Conservation (phyloP, 2,797 vertebrate genomes). For the Alectoris magna region DNA sequence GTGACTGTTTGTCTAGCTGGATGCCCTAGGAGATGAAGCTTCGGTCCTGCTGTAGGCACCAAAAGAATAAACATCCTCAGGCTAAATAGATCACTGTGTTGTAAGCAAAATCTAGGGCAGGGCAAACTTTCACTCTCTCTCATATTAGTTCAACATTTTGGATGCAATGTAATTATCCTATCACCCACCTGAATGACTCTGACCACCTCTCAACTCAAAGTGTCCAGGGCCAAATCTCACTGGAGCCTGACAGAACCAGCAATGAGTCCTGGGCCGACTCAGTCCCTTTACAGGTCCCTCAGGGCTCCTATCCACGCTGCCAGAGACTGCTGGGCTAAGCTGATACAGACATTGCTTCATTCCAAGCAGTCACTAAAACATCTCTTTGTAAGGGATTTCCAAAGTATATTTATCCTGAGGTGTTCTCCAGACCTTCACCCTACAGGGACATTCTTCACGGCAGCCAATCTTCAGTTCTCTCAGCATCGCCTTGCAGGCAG, state of each 20-base stretch:
- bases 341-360: slow-evolving; percentile 48
- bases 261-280: background rate
- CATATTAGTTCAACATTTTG: background rate
- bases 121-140: background rate
- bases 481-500: background rate
- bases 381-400: slow-evolving; percentile 58
- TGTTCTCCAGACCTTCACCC: slow-evolving; percentile 44
- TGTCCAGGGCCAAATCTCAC: background rate
- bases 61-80: background rate
- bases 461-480: background rate
- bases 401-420: slow-evolving; percentile 31
- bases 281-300: slow-evolving; percentile 5
- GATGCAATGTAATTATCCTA: background rate
- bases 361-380: slow-evolving; percentile 36
- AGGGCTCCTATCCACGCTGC: background rate
- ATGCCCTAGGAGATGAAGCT: background rate
- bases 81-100: background rate
- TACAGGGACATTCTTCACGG: background rate
- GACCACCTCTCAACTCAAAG: background rate
- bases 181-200: background rate
- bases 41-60: background rate
- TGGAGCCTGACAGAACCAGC: slow-evolving; percentile 32
- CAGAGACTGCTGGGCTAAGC: slow-evolving; percentile 45
- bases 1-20: background rate
- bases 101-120: background rate